Evolutionary conservation across 1,140 invertebrate species (phyloP).

Genomic region (Tachypleus tridentatus): DNA sequence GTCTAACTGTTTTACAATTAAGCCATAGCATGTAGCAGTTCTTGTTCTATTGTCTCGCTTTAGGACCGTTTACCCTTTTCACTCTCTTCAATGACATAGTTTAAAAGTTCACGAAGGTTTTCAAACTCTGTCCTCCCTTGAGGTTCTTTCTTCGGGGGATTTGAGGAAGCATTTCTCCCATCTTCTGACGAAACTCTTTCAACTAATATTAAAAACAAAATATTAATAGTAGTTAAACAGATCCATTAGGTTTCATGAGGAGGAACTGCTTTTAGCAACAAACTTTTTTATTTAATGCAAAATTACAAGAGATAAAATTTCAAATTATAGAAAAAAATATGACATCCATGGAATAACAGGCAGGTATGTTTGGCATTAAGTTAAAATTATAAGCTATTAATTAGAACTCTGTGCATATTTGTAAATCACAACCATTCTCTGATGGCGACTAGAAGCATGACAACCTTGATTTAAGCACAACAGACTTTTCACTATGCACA

Average conservation of each 20-base stretch:
- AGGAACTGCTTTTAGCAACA: neutral
- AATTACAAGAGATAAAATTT: slow-evolving; percentile 3
- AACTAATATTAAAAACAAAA: slow-evolving; percentile 28
- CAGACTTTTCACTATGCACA: too few species aligned
- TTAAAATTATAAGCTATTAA: too few species aligned
- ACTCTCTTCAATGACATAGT: slow-evolving; percentile 32
- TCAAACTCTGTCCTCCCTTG: slow-evolving; percentile 73
- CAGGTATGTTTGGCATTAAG: too few species aligned
- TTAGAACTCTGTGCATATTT: too few species aligned
- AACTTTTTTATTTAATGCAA: neutral
- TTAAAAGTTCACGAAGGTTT: slow-evolving; percentile 32
- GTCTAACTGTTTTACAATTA: too few species aligned
- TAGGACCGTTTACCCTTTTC: slow-evolving; percentile 18
- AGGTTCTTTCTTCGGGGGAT: slow-evolving; percentile 69
- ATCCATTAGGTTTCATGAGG: too few species aligned
- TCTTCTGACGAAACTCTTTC: slow-evolving; percentile 39
- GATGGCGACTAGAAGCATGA: too few species aligned
- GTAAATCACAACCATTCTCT: too few species aligned
- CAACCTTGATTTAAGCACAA: too few species aligned
- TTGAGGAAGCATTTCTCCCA: slow-evolving; percentile 48
- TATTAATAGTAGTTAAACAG: slow-evolving; percentile 1
- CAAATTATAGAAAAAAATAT: slow-evolving; percentile 3
- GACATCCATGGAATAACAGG: too few species aligned
- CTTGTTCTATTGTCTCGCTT: too few species aligned
- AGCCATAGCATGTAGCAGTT: too few species aligned